These are phyloP conservation scores for Drosophila merina DNA, from an alignment of 2,888 invertebrate species.

Conservation along the genomic window DNA sequence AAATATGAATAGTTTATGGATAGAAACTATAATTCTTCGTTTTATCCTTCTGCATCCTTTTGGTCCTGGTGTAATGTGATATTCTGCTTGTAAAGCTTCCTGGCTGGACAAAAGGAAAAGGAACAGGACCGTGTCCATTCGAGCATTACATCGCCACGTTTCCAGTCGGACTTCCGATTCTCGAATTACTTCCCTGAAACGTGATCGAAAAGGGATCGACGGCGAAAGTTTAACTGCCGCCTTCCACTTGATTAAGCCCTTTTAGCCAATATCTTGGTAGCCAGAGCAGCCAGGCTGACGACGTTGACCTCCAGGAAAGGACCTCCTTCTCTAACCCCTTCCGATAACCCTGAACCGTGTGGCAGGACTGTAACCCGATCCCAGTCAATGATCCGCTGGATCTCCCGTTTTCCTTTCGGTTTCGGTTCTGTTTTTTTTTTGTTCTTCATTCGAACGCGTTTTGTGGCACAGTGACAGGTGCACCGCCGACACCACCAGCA, in stretches of 20 bases:
- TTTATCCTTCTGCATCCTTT: constrained; percentile 14
- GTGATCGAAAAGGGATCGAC: constrained; percentile 31
- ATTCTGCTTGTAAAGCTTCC: constrained; percentile 75
- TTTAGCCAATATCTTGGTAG: constrained; percentile 80
- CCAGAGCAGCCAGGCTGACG: constrained; percentile 54
- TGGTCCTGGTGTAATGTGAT: constrained; percentile 50
- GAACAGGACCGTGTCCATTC: constrained; percentile 46
- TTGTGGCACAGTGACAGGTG: constrained; percentile 72
- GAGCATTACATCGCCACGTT: constrained; percentile 72
- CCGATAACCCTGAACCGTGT: constrained; percentile 21
- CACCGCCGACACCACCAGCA: constrained; percentile 38
- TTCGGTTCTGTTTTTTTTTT: constrained; percentile 6
- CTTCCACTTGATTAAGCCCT: constrained; percentile 82
- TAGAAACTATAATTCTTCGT: background rate
- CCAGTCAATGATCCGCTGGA: constrained; percentile 80
- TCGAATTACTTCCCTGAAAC: constrained; percentile 65
- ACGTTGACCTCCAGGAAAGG: background rate
- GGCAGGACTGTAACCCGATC: constrained; percentile 73
- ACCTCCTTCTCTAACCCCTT: background rate
- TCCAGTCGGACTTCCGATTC: constrained; percentile 82
- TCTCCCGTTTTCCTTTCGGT: constrained; percentile 47
- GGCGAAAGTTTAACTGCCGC: constrained; percentile 64
- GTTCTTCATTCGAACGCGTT: constrained; percentile 8
- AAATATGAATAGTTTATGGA: background rate
- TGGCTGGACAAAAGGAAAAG: constrained; percentile 32